Base-by-base conservation (phyloP, 2,888 invertebrate genomes). In the Choristoneura rosaceana region DNA sequence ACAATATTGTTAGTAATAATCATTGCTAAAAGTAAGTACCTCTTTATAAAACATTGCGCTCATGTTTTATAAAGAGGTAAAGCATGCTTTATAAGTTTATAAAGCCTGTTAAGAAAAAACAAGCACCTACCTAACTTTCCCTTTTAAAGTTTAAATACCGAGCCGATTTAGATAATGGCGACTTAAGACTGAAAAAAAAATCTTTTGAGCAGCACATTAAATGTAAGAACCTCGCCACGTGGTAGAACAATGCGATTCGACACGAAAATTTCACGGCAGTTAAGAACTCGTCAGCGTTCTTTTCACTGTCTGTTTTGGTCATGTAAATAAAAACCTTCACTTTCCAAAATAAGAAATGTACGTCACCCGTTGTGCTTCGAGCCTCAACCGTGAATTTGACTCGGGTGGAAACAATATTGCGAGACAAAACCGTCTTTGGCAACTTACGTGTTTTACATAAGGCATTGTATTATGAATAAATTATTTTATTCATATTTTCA, bases 321-420 rank as follows among this genome's bases (percentile, higher is more conserved):
- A 90, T 90, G 91, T 89, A 87, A 91, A 92, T 90, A 86, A 80
- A 83, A 84, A 89, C 89, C 88, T 90, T 92, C 92, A 88, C 92
- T 93, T 93, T 93, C 93, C 91, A 92, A 93, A 92, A 90, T 88
- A 87, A 90, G 88, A 90, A 91, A 87, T 86, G 82, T 58, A 58
- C 67, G 71, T 63, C 81, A 78, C 81, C 83, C 80, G 80, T 81
- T 79, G 79, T 78, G 77, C 73, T 58, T 41, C 50, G 61, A 60
- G 69, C 67, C 75, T 65, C 80, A 85, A 81, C 88, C 85, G 82
- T 85, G 87, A 81, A 89, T 88, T 84, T 76, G 85, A 79, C 77
- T 78, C 76, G 83, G 81, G 73, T 60, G 61, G 61, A 74, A 77
- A 77, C 75, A 79, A 76, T 77, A 74, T 74, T 70, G 75, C 76